phyloP scores from a whole-genome alignment of 2,797 vertebrate genomes.

The Sarcophilus harrisii region DNA sequence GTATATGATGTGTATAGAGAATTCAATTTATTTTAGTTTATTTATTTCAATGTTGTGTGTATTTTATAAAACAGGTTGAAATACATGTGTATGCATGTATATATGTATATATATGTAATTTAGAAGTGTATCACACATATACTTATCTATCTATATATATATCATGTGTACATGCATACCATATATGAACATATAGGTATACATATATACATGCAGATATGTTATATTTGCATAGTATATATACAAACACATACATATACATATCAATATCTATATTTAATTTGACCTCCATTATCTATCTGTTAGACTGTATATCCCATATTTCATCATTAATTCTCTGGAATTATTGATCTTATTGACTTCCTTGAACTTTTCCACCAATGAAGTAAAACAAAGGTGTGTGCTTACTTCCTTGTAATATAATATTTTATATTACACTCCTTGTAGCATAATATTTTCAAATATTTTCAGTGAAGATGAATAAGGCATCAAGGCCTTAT shows the following conservation, averaged over 20 bases:
- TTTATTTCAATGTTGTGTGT: neutral
- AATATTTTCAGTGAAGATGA: no score
- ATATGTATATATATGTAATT: no score
- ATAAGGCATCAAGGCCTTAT: no score
- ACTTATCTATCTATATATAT: no score
- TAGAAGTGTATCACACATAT: no score
- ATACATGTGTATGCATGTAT: neutral
- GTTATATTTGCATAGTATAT: neutral
- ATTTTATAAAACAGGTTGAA: neutral
- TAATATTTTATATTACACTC: no score
- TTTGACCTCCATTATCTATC: neutral
- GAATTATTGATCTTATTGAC: neutral
- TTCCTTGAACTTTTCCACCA: neutral
- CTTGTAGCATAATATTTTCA: no score
- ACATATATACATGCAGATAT: neutral
- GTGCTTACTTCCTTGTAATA: no score
- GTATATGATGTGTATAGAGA: neutral
- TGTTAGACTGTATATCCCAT: neutral
- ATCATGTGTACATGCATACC: neutral
- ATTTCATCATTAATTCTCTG: neutral
- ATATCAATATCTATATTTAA: neutral
- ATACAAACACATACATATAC: neutral
- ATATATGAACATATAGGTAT: no score
- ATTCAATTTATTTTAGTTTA: neutral
- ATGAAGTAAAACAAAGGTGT: no score